phyloP scores from a whole-genome alignment of 2,113 vertebrate genomes.

The Gulo gulo region DNA sequence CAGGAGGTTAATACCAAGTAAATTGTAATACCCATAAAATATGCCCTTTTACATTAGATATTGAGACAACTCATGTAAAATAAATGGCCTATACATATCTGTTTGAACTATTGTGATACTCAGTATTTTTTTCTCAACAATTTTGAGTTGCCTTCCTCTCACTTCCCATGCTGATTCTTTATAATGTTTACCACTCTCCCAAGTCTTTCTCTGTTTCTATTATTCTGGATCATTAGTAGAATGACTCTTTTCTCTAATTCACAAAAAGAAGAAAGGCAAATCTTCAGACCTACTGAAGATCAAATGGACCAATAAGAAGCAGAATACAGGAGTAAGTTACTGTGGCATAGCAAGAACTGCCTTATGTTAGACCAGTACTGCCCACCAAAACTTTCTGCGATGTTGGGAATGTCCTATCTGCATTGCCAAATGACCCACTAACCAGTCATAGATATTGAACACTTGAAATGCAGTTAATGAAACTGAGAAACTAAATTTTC shows the following conservation, averaged over 20 bases:
- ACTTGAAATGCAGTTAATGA: not conserved
- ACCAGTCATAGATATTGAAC: not conserved
- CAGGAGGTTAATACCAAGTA: not conserved
- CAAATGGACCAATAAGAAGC: not conserved
- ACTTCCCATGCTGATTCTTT: not conserved
- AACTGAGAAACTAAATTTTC: not conserved
- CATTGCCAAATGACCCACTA: not conserved
- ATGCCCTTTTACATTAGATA: not conserved
- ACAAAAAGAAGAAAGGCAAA: not conserved
- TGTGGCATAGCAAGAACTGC: not conserved
- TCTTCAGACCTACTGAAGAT: not conserved
- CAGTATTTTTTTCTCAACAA: not conserved
- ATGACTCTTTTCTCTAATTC: not conserved
- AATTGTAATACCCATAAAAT: not conserved
- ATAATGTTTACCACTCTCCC: not conserved
- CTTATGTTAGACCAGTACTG: not conserved
- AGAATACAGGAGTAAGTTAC: not conserved
- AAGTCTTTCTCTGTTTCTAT: not conserved
- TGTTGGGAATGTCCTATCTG: not conserved
- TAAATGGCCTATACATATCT: not conserved
- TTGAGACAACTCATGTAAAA: not conserved
- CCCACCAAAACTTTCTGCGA: accelerated
- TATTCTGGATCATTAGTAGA: not conserved
- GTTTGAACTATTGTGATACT: not conserved
- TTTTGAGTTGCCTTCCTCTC: not conserved